Evolutionary conservation across 2,113 vertebrate genomes (phyloP), one percentile per base, ranked within the genome.

Genomic region (Pollachius pollachius): DNA sequence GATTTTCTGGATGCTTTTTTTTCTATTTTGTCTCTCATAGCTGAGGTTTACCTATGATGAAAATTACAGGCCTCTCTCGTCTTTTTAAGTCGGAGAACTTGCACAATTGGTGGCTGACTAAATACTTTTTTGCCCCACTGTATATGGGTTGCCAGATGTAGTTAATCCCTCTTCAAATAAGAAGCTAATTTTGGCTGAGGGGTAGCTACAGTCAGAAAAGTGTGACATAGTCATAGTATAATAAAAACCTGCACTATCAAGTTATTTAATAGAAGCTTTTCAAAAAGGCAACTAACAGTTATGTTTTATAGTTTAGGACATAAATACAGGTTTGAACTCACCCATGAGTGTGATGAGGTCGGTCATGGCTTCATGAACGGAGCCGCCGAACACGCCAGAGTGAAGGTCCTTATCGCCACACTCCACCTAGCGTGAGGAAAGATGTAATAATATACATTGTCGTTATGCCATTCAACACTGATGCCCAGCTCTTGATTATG

Each of bases 371-470:
- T 99, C 96, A 4, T 99, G 93, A 13, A 99, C 93, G 0, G 96
- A 97, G 2, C 97, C 97, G 1, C 97, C 97, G 52, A 98, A 97
- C 69, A 98, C 96, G 0, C 97, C 97, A 0, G 97, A 99, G 77
- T 99, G 97, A 15, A 99, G 94, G 80, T 99, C 97, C 78, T 91
- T 97, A 61, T 72, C 87, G 62, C 86, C 83, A 23, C 96, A 52
- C 37, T 65, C 41, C 11, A 52, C 18, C 25, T 65, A 17, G 54
- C 41, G 12, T 48, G 41, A 13, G 12, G 54, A 48, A 48, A 48
- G 41, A 48, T 9, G 12, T 48, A 48, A 48, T 48, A 9, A 48
- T 41, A 41, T 11, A 41, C 37, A 11, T 41, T 23, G 23, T 23
- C 23, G 23, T 41, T 6, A 8, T 11, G 11, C 2, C 5, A 41